phyloP scores from a whole-genome alignment of 2,888 invertebrate genomes.

The Heliconius hortense region DNA sequence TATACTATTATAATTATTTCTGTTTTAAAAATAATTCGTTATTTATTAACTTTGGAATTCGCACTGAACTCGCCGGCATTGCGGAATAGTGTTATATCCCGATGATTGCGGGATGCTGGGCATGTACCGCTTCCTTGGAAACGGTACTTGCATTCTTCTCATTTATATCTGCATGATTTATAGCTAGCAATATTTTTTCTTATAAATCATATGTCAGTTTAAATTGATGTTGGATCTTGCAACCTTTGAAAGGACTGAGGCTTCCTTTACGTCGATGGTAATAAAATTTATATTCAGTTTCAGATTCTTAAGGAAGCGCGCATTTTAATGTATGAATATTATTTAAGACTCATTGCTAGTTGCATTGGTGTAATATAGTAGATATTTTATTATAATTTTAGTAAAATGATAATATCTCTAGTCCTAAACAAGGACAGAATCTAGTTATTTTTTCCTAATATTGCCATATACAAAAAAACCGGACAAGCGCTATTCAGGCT shows the following conservation, averaged over 20 bases:
- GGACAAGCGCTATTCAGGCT: no score
- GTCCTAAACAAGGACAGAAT: background rate
- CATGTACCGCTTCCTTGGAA: conserved; percentile 59
- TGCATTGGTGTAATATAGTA: conserved; percentile 15
- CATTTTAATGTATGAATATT: background rate
- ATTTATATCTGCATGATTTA: conserved; percentile 43
- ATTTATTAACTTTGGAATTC: conserved; percentile 26
- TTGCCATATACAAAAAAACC: background rate
- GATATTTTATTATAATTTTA: conserved; percentile 11
- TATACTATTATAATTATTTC: background rate
- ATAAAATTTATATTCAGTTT: conserved; percentile 16
- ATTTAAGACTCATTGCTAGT: background rate
- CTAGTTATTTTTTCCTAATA: background rate
- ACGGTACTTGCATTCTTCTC: conserved; percentile 63
- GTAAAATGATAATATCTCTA: background rate
- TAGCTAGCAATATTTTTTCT: conserved; percentile 41
- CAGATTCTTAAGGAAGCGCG: background rate
- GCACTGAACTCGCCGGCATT: conserved; percentile 52
- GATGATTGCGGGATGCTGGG: conserved; percentile 59
- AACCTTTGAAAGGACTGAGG: conserved; percentile 19
- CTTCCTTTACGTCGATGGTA: background rate
- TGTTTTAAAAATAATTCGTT: background rate
- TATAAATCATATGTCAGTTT: conserved; percentile 43
- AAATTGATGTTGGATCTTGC: conserved; percentile 33
- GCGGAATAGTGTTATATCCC: conserved; percentile 51